Evolutionary conservation across 1,140 invertebrate genomes (phyloP).

Genomic region (Panagrolaimus sp.): DNA sequence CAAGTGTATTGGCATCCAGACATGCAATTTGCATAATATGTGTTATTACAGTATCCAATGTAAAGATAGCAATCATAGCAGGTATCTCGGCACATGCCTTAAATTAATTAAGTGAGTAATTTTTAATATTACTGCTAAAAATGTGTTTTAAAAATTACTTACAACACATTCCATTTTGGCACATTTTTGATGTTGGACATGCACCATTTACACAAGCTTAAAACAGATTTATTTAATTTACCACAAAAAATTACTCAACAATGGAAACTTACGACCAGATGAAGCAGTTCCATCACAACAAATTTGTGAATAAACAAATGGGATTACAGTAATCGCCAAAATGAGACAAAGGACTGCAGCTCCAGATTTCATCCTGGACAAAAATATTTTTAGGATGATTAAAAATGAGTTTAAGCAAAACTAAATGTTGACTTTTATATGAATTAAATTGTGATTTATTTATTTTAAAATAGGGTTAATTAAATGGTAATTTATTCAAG

Average conservation of each 20-base stretch:
- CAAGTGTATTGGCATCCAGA: not conserved
- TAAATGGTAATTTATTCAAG: too few relatives aligned
- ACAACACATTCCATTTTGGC: constrained; percentile 2
- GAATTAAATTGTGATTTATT: too few relatives aligned
- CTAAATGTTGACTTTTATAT: too few relatives aligned
- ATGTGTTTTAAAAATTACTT: not conserved
- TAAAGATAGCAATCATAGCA: constrained; percentile 15
- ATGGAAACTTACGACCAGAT: constrained; percentile 12
- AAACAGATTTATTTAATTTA: not conserved
- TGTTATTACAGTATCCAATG: constrained; percentile 6
- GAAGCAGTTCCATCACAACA: constrained; percentile 4
- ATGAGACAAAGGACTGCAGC: too few relatives aligned
- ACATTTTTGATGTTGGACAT: constrained; percentile 12
- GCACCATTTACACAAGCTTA: not conserved
- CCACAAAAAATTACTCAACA: not conserved
- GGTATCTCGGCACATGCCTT: constrained; percentile 9
- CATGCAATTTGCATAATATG: not conserved
- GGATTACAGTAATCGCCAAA: not conserved
- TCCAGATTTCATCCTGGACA: too few relatives aligned
- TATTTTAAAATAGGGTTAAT: too few relatives aligned
- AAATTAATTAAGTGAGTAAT: not conserved
- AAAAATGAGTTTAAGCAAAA: too few relatives aligned
- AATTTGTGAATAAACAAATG: not conserved
- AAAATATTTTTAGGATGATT: too few relatives aligned
- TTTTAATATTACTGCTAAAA: not conserved